These are phyloP conservation scores for Coilia nasus DNA, from an alignment of 2,797 vertebrate genomes.

Conservation along the genomic window DNA sequence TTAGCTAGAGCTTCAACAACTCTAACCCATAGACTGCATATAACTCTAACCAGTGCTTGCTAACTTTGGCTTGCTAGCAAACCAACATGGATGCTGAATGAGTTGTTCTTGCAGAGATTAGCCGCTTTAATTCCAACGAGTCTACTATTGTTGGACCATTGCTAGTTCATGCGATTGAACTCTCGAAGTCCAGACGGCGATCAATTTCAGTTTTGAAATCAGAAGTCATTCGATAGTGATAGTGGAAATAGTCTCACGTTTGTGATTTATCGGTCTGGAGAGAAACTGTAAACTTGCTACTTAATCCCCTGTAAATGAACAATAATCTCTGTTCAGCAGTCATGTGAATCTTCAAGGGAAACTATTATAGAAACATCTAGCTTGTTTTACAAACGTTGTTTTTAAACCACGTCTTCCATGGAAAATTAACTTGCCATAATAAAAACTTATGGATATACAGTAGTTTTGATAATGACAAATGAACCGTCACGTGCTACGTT, in stretches of 20 bases:
- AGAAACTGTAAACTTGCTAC: neutral
- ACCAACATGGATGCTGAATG: slow-evolving; percentile 54
- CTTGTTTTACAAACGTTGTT: neutral
- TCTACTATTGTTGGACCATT: slow-evolving; percentile 8
- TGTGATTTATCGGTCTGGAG: neutral
- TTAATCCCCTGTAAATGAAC: neutral
- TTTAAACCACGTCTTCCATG: neutral
- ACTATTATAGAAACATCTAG: neutral
- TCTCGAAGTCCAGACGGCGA: neutral
- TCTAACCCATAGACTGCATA: neutral
- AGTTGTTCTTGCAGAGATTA: slow-evolving; percentile 46
- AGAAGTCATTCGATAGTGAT: neutral
- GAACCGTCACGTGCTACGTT: neutral
- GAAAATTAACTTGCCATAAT: neutral
- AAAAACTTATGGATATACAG: neutral
- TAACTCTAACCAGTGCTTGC: neutral
- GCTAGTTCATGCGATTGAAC: neutral
- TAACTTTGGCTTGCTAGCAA: slow-evolving; percentile 28
- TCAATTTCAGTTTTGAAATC: neutral
- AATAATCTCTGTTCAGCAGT: neutral
- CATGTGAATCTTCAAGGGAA: neutral
- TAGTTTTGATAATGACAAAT: neutral
- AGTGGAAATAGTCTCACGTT: neutral
- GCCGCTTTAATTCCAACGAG: slow-evolving; percentile 49
- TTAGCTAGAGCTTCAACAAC: slow-evolving; percentile 3